A percentile compares a stretch with the other conserved stretches of the same genome.
phyloP scores from a whole-genome alignment of 2,888 invertebrate species.

The Creontiades dilutus region DNA sequence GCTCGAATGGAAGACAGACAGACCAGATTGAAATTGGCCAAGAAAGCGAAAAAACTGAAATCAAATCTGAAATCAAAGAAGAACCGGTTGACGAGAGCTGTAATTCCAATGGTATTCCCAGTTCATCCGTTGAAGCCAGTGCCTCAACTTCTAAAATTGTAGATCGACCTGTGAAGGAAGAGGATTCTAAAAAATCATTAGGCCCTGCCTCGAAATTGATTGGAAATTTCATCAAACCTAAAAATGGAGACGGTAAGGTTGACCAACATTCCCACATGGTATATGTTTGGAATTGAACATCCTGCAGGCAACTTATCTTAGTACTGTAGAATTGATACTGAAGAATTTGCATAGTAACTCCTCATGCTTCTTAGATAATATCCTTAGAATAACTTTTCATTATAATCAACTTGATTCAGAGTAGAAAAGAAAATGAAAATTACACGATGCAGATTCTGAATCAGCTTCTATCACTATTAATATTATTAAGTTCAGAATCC shows the following conservation, averaged over 20 bases:
- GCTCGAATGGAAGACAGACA: conserved; percentile 85
- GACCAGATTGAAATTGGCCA: conserved; percentile 84
- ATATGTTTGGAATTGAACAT: no score
- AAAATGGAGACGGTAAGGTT: conserved; percentile 47
- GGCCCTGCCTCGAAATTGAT: not conserved
- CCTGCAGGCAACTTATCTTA: no score
- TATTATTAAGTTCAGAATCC: no score
- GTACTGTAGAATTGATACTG: no score
- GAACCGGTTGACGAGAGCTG: conserved; percentile 62
- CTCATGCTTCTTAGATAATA: no score
- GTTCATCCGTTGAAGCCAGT: not conserved
- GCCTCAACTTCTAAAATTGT: conserved; percentile 26
- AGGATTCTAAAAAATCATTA: conserved; percentile 26
- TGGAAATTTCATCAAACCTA: conserved; percentile 2
- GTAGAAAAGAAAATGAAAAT: no score
- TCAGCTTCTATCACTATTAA: no score
- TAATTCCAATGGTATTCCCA: not conserved
- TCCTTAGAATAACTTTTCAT: no score
- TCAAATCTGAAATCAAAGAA: conserved; percentile 74
- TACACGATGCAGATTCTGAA: no score
- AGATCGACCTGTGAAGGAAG: not conserved
- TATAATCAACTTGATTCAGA: no score
- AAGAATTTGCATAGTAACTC: no score
- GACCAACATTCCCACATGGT: not conserved
- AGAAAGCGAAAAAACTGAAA: conserved; percentile 80